Percentiles rank a stretch among this genome's conserved stretches.
phyloP scores from a whole-genome alignment of 2,888 invertebrate species.

The Phorcus lineatus region DNA sequence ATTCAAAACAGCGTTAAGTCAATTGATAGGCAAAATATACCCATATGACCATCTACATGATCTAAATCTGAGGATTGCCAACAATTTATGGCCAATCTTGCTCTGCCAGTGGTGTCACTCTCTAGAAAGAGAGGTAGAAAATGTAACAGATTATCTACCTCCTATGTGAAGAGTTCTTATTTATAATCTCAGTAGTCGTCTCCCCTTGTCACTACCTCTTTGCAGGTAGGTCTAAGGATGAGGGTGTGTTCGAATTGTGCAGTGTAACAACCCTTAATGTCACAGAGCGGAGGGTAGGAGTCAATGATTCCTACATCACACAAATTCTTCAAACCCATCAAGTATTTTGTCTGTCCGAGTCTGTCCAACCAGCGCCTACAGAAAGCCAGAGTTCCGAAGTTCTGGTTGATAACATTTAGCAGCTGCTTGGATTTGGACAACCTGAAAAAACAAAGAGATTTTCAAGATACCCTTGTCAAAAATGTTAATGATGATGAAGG shows the following conservation, averaged over 20 bases:
- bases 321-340: conserved; percentile 98
- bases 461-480: not conserved
- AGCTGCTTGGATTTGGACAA: conserved; percentile 94
- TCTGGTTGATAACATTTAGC: conserved; percentile 93
- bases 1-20: too few species aligned
- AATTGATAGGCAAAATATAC: too few species aligned
- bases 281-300: conserved; percentile 98
- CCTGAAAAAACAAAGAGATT: conserved; percentile 74
- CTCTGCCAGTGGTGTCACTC: too few species aligned
- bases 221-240: conserved; percentile 96
- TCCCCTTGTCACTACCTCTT: conserved; percentile 97
- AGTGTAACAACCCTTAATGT: conserved; percentile 97
- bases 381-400: conserved; percentile 98
- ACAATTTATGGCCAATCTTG: too few species aligned
- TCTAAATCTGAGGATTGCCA: too few species aligned
- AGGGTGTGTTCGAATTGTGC: conserved; percentile 99
- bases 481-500: too few species aligned
- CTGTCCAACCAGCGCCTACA: conserved; percentile 99
- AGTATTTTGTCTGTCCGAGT: conserved; percentile 95
- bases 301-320: conserved; percentile 99
- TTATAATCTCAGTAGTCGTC: conserved; percentile 87
- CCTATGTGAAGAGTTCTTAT: not conserved
- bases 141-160: not conserved
- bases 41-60: too few species aligned
- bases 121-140: too few species aligned